These are phyloP conservation scores for Arbacia lixula DNA, from an alignment of 53 echinoderm and acorn worm genomes.

Conservation along the genomic window DNA sequence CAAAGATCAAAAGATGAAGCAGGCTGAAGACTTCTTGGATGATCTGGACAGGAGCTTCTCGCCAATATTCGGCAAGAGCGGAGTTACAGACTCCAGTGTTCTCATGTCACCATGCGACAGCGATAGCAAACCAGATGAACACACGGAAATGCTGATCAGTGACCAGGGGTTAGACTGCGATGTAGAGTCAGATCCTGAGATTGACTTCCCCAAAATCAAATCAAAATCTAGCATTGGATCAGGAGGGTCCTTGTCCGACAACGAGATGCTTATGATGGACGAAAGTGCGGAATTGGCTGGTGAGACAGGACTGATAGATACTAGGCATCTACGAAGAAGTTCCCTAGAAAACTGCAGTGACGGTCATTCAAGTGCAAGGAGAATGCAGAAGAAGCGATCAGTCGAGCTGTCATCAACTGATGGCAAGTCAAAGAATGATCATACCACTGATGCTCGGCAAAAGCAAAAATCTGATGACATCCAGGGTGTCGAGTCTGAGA, in stretches of 20 bases:
- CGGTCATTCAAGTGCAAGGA: background rate
- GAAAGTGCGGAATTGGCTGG: background rate
- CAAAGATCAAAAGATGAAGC: too few species aligned
- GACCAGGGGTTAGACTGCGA: slow-evolving; percentile 40
- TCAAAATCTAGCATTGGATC: slow-evolving; percentile 36
- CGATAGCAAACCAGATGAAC: too few species aligned
- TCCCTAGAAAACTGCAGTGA: background rate
- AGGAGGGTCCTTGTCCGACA: slow-evolving; percentile 16
- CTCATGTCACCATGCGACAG: background rate
- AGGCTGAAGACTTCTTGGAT: slow-evolving; percentile 32
- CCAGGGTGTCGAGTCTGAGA: too few species aligned
- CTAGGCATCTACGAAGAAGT: slow-evolving; percentile 6
- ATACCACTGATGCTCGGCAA: too few species aligned
- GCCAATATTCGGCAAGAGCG: slow-evolving; percentile 30
- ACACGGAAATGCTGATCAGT: slow-evolving; percentile 1
- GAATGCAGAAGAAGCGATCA: background rate
- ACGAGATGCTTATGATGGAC: slow-evolving; percentile 23
- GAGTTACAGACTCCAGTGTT: background rate
- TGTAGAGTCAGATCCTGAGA: slow-evolving; percentile 29
- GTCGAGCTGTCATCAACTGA: background rate
- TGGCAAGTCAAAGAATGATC: background rate
- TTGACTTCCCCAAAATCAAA: slow-evolving; percentile 50
- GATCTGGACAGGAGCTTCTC: slow-evolving; percentile 32
- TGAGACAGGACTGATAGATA: background rate
- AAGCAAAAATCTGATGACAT: too few species aligned